Base-by-base conservation (phyloP, 2,113 vertebrate species). In the Enhydra lutris region DNA sequence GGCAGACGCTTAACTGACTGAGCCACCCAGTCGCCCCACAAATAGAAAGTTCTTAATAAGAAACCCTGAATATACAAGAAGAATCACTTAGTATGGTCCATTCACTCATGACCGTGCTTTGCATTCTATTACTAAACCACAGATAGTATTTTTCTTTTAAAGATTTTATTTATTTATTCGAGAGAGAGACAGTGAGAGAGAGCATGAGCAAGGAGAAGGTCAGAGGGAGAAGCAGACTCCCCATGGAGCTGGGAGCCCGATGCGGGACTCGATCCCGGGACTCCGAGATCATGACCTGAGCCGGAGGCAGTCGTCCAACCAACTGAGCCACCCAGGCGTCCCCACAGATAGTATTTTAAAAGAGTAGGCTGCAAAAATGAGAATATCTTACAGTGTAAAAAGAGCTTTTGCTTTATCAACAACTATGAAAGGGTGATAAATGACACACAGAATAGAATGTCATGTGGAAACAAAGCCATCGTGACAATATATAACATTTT, bases 71-170 rank as follows among this genome's bases (percentile, higher is more conserved):
- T 39, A 91, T 13, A 55, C 15, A 79, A 94, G 86, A 97, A 91
- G 91, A 95, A 94, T 88, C 80, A 85, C 11, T 59, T 91, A 78
- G 50, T 89, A 73, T 36, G 26, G 63, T 42, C 57, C 95, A 87
- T 90, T 87, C 83, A 74, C 52, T 88, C 74, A 95, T 88, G 78
- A 42, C 29, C 59, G 17, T 78, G 23, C 20, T 95, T 96, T 83
- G 59, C 69, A 96, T 95, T 96, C 42, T 36, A 42, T 86, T 95
- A 83, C 55, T 86, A 96, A 97, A 86, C 89, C 95, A 61, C 69
- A 89, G 91, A 65, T 69, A 74, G 74, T 93, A 42, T 92, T 96
- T 96, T 96, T n/a, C n/a, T n/a, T n/a, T n/a, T n/a, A n/a, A n/a
- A n/a, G n/a, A n/a, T n/a, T n/a, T n/a, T n/a, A n/a, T n/a, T n/a